These are phyloP conservation scores for Melanotaenia boesemani DNA, from an alignment of 2,797 vertebrate genomes.

Conservation along the genomic window DNA sequence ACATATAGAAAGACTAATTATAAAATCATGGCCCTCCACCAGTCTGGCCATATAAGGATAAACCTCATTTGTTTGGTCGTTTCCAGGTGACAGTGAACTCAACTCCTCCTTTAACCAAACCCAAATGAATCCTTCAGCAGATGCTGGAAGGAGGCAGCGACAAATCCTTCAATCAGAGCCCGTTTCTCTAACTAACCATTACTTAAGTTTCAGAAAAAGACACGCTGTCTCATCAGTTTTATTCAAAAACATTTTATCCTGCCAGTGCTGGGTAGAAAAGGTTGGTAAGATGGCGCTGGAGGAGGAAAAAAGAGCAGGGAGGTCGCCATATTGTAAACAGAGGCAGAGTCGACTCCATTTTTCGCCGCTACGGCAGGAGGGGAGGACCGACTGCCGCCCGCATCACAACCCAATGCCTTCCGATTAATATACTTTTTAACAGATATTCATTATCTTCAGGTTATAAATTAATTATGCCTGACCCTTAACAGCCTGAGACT, in stretches of 20 bases:
- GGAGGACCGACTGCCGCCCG: constrained; percentile 48
- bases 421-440: too few species aligned
- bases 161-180: background rate
- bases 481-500: too few species aligned
- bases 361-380: constrained; percentile 68
- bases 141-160: constrained; percentile 1
- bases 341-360: constrained; percentile 79
- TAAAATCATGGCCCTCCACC: background rate
- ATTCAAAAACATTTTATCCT: background rate
- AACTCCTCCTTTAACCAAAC: constrained; percentile 23
- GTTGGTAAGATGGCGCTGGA: constrained; percentile 91
- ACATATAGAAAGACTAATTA: background rate
- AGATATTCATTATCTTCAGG: too few species aligned
- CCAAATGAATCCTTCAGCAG: constrained; percentile 8
- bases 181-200: too few species aligned
- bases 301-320: constrained; percentile 81
- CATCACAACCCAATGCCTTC: too few species aligned
- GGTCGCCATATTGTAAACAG: constrained; percentile 97
- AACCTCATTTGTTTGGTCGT: background rate
- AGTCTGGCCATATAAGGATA: constrained; percentile 30
- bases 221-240: background rate
- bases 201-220: background rate
- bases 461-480: too few species aligned
- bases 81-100: constrained; percentile 19
- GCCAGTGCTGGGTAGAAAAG: constrained; percentile 23